phyloP scores from a whole-genome alignment of 1,140 invertebrate species.

The Homarus americanus region DNA sequence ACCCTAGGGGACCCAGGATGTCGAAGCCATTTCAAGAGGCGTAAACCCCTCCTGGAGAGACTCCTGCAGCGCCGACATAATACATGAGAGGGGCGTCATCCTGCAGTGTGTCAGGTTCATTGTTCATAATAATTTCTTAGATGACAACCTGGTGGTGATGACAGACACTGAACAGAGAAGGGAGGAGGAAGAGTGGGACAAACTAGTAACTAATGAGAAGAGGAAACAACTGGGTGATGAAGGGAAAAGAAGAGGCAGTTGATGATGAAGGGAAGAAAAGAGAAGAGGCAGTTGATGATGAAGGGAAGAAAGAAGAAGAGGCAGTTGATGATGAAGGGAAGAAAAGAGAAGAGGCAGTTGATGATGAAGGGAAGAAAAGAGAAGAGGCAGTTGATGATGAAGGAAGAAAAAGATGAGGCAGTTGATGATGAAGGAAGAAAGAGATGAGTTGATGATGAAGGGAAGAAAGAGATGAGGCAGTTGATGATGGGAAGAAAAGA shows the following conservation, averaged over 20 bases:
- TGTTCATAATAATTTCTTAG: constrained; percentile 63
- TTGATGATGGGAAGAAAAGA: background rate
- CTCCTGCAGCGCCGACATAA: constrained; percentile 52
- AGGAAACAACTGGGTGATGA: background rate
- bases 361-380: background rate
- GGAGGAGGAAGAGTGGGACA: background rate
- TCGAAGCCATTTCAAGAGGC: constrained; percentile 10
- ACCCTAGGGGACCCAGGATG: background rate
- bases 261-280: background rate
- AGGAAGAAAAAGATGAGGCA: background rate
- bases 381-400: background rate
- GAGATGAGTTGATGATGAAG: background rate
- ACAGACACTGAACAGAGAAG: background rate
- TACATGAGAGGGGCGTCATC: constrained; percentile 65
- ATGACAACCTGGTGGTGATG: constrained; percentile 20
- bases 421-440: background rate
- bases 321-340: background rate
- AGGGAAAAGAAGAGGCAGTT: background rate
- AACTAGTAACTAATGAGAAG: background rate
- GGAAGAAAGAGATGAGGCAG: background rate
- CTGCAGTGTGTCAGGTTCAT: constrained; percentile 66
- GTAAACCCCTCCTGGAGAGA: constrained; percentile 35
- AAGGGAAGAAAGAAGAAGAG: constrained; percentile 3
- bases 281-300: background rate
- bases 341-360: background rate